These are phyloP conservation scores for Synergus japonicus DNA, from an alignment of 2,888 invertebrate genomes.

Conservation along the genomic window DNA sequence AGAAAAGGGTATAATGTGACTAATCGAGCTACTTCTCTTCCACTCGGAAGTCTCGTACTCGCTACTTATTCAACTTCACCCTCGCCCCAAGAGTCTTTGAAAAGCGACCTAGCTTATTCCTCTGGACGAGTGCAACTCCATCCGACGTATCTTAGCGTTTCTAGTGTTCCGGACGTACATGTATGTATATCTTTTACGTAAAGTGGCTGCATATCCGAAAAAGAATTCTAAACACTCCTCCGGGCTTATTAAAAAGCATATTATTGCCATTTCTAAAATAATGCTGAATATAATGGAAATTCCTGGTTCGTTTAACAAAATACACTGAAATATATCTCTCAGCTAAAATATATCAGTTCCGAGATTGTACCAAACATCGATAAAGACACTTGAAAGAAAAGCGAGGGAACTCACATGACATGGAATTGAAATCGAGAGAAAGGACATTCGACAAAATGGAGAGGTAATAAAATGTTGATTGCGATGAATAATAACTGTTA, in stretches of 20 bases:
- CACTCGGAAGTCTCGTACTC: slow-evolving; percentile 12
- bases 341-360: background rate
- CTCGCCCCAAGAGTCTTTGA: slow-evolving; percentile 28
- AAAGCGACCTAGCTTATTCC: slow-evolving; percentile 32
- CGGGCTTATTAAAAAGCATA: background rate
- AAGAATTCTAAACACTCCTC: background rate
- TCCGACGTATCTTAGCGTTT: slow-evolving; percentile 15
- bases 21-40: slow-evolving; percentile 26
- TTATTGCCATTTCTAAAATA: background rate
- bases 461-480: slow-evolving; percentile 26
- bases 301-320: too few relatives aligned
- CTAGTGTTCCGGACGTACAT: background rate
- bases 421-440: slow-evolving; percentile 5
- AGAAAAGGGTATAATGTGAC: slow-evolving; percentile 7
- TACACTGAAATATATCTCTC: too few relatives aligned
- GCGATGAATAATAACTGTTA: background rate
- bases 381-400: background rate
- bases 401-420: background rate
- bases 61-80: slow-evolving; percentile 26
- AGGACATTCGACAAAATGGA: background rate
- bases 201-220: background rate
- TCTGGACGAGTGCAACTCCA: slow-evolving; percentile 12
- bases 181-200: background rate
- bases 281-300: background rate
- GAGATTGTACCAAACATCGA: background rate